Conservation (phyloP, 2,113 vertebrate species). For the Patagioenas fasciata region DNA sequence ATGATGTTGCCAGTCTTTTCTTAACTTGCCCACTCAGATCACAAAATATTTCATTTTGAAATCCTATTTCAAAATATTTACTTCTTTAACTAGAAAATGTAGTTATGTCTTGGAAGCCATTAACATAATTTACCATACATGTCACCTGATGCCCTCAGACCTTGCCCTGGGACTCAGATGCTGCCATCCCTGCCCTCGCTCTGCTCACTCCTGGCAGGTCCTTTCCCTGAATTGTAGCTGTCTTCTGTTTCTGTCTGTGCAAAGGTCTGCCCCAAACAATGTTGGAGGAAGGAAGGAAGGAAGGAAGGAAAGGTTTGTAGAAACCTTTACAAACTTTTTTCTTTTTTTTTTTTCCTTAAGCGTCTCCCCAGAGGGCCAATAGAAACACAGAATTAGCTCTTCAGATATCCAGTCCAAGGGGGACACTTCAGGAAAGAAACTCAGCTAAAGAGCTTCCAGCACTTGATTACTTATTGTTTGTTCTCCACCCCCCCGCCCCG, state of each 20-base stretch:
- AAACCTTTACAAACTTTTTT: conserved; percentile 38
- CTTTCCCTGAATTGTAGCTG: background rate
- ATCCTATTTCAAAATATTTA: background rate
- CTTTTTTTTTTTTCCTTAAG: background rate
- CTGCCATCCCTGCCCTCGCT: background rate
- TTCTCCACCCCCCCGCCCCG: background rate
- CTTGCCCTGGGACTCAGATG: background rate
- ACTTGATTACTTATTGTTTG: conserved; percentile 53
- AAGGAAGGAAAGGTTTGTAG: conserved; percentile 51
- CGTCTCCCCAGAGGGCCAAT: background rate
- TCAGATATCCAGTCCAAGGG: conserved; percentile 37
- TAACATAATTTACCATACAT: background rate
- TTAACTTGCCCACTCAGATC: background rate
- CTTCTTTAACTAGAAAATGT: background rate
- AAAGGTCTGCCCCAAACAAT: conserved; percentile 42
- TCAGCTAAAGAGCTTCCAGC: conserved; percentile 51
- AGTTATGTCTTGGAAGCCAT: background rate
- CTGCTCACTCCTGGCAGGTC: background rate
- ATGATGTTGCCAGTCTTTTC: background rate
- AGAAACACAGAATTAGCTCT: background rate
- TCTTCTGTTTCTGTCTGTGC: conserved; percentile 53
- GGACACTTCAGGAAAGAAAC: conserved; percentile 52
- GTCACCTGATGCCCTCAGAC: background rate
- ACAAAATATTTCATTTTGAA: background rate
- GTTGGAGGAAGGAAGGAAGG: conserved; percentile 25